Base-by-base conservation (phyloP, 2,888 invertebrate genomes). In the Papilio gigon region DNA sequence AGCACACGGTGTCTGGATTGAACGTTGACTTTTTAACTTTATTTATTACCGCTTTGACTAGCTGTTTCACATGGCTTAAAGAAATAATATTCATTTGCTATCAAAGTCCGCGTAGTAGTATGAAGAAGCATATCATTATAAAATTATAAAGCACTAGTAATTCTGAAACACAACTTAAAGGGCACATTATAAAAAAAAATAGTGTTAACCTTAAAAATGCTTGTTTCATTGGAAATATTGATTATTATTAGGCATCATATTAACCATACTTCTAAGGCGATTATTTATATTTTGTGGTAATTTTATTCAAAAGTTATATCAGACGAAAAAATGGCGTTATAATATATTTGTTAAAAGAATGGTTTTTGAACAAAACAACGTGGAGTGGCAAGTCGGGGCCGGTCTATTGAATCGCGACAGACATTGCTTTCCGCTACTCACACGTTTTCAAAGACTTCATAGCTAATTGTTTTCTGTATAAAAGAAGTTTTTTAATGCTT, bases 291-390 rank as follows among this genome's bases (percentile, higher is more conserved):
- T 25, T 20, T 37, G 22, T 44, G 27, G n/a, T 17, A 33, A 50
- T 44, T 35, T 25, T 2, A 37, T 60, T 53, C 25, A 3, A 62
- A 56, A 27, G 11, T 44, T 35, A 68, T 14, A 25, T 25, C 17
- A 35, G 33, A 20, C 63, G 68, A 78, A 75, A 80, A 79, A 80
- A 80, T 76, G 73, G 73, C 64, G 84, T 85, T 87, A 88, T 88
- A 88, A 88, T 86, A 88, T 86, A 86, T 83, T 82, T 83, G 73
- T 75, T 76, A 80, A 81, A 87, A 89, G 89, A 89, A 88, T 87
- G 78, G 84, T 79, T 76, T 74, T 78, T 76, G 86, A 87, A 89
- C 88, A 88, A 89, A 87, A 87, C 88, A 78, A 78, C 77, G 80
- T 88, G 85, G 85, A 89, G 89, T 85, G 86, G 84, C 84, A 85